Evolutionary conservation across 1,140 invertebrate species (phyloP).

Genomic region (Lepidurus arcticus): DNA sequence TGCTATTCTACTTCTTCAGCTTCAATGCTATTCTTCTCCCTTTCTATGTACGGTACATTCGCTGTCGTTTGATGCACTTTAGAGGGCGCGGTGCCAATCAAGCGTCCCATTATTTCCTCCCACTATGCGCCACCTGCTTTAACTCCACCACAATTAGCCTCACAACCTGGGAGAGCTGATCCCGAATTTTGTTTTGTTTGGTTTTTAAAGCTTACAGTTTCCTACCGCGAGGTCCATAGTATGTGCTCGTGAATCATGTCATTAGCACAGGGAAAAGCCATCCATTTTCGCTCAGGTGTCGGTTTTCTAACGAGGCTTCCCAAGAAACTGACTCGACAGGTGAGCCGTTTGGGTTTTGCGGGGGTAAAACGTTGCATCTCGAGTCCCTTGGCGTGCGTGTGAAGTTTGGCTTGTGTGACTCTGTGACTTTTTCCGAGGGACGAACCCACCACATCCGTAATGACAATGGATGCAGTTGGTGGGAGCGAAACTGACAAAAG

Average conservation of each 20-base stretch:
- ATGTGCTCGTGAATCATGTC: constrained; percentile 1
- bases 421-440: background rate
- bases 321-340: constrained; percentile 14
- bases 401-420: background rate
- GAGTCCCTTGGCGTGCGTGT: background rate
- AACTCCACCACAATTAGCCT: too few species aligned
- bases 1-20: too few species aligned
- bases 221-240: background rate
- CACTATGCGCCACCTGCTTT: too few species aligned
- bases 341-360: constrained; percentile 1
- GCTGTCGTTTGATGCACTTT: too few species aligned
- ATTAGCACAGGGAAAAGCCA: constrained; percentile 11
- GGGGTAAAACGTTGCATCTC: background rate
- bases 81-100: too few species aligned
- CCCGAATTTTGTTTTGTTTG: background rate
- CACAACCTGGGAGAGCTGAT: too few species aligned
- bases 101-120: too few species aligned
- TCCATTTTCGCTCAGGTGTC: constrained; percentile 21
- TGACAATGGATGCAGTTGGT: constrained; percentile 8
- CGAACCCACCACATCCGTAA: background rate
- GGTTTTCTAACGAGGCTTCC: background rate
- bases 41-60: too few species aligned
- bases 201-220: background rate
- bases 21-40: too few species aligned
- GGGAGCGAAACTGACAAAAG: background rate